Evolutionary conservation across 2,888 invertebrate genomes (phyloP).

Genomic region (Calameuta idolon): DNA sequence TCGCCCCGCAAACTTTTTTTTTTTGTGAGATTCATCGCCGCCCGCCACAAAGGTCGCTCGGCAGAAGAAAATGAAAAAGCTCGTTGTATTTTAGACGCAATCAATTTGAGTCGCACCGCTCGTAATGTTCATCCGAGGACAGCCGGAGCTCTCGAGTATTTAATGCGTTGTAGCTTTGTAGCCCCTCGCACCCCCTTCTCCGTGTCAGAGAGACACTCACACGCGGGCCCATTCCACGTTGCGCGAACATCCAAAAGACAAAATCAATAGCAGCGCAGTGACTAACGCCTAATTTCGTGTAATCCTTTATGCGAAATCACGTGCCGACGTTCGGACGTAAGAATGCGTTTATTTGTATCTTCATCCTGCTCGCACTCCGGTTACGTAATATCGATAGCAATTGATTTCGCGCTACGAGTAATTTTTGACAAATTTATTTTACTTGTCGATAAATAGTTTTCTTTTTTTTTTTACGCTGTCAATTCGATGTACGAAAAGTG

Average conservation of each 20-base stretch:
- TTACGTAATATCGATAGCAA: not conserved
- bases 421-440: not conserved
- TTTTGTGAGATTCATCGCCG: constrained; percentile 34
- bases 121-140: constrained; percentile 48
- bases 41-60: constrained; percentile 39
- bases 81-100: constrained; percentile 52
- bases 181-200: constrained; percentile 28
- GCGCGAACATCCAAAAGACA: constrained; percentile 56
- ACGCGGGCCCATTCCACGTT: constrained; percentile 14
- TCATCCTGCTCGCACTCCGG: not conserved
- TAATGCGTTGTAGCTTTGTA: constrained; percentile 61
- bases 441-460: not conserved
- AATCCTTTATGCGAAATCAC: constrained; percentile 36
- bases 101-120: constrained; percentile 46
- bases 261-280: constrained; percentile 61
- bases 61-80: constrained; percentile 37
- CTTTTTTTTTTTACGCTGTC: not conserved
- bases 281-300: constrained; percentile 48
- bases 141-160: constrained; percentile 54
- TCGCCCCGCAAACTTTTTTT: not conserved
- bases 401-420: not conserved
- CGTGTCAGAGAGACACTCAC: constrained; percentile 19
- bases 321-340: constrained; percentile 1
- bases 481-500: not conserved
- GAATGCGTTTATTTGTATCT: not conserved